Evolutionary conservation across 2,113 vertebrate genomes (phyloP), one percentile per base, ranked within the genome.

Genomic region (Elephantulus edwardii): DNA sequence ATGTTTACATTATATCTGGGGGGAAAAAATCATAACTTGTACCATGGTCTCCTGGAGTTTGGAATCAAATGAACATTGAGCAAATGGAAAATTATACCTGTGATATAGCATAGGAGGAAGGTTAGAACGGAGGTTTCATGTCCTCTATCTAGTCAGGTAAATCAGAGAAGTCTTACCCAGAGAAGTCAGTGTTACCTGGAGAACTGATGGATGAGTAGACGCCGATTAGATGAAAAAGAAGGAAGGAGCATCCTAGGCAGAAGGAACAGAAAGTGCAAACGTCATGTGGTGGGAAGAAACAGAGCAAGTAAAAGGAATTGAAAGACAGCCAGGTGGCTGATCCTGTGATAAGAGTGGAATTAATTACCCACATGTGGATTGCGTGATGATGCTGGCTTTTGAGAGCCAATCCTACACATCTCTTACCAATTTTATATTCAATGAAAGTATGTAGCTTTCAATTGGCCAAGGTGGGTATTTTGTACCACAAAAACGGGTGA

Each of bases 261-360:
- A 95, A 86, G 93, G 91, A 95, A 93, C 88, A 93, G 96, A 96
- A 93, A 95, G 82, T 48, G 22, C 35, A 44, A 10, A 60, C 89
- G 76, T 66, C 86, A 71, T 52, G 38, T 46, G 56, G 93, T 44
- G 91, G 58, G 88, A 83, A 86, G 95, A 96, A 89, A 78, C 88
- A 95, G 85, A 80, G 71, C 48, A 58, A 88, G 66, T 46, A 96
- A 86, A 88, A 83, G 86, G 96, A 96, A 96, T 86, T 95, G 96
- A 95, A 95, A 95, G 86, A 90, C 68, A 86, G 30, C 86, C 96
- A 96, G 93, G 90, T 94, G 95, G 94, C 44, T 68, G 13, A 38
- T 77, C 83, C 66, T 56, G 66, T 56, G 88, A 92, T 68, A 58
- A 80, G 76, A 80, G 60, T 26, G 44, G 60, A 80, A 33, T 77